Percentiles rank a stretch among this genome's conserved stretches.
phyloP scores from a whole-genome alignment of 2,113 vertebrate genomes.

The Emydura subglobosa region DNA sequence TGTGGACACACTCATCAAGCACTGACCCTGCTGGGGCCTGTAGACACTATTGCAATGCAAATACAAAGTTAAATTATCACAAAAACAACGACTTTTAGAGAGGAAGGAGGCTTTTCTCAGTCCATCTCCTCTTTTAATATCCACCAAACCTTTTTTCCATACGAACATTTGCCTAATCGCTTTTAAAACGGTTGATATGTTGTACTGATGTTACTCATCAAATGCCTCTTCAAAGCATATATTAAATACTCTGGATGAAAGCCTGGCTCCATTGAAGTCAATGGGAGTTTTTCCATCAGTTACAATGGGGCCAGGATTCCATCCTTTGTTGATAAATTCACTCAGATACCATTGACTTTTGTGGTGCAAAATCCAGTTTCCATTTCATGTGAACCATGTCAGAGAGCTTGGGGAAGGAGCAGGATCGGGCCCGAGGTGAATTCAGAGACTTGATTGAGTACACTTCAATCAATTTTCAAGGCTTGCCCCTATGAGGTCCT shows the following conservation, averaged over 20 bases:
- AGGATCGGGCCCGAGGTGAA: background rate
- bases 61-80: background rate
- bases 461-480: background rate
- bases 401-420: background rate
- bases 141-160: background rate
- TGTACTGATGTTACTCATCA: background rate
- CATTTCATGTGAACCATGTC: background rate
- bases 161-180: background rate
- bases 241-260: background rate
- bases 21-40: background rate
- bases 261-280: background rate
- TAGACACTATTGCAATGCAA: background rate
- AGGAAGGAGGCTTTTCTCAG: background rate
- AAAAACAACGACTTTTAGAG: background rate
- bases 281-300: constrained; percentile 6
- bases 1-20: background rate
- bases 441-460: background rate
- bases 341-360: background rate
- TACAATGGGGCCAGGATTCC: background rate
- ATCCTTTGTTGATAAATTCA: background rate
- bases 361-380: background rate
- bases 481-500: background rate
- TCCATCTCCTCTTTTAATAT: background rate
- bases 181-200: background rate
- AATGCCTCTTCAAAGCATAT: background rate